Evolutionary conservation across 2,888 invertebrate species (phyloP).

Genomic region (Drosophila mettleri): DNA sequence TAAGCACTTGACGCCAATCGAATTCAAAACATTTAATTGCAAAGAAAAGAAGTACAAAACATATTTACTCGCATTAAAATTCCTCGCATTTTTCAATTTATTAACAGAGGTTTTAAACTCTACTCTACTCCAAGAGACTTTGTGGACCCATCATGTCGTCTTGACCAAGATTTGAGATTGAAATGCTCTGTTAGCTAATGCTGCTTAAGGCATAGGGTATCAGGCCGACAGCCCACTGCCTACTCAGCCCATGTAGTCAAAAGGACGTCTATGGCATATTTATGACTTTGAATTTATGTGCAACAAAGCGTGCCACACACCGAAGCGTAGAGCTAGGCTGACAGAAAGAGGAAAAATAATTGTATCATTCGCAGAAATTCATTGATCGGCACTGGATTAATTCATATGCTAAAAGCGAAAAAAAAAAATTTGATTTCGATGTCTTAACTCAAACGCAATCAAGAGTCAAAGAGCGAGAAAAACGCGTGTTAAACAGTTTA

Average conservation of each 20-base stretch:
- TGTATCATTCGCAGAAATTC: slow-evolving; percentile 36
- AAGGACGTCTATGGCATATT: slow-evolving; percentile 72
- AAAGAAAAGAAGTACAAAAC: no score
- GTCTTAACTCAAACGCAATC: slow-evolving; percentile 32
- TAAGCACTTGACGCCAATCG: no score
- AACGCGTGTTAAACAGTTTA: slow-evolving; percentile 78
- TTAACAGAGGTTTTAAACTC: no score
- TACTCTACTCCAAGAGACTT: no score
- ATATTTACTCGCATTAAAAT: no score
- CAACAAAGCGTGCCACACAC: slow-evolving; percentile 70
- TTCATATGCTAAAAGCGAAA: slow-evolving; percentile 23
- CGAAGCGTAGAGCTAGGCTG: slow-evolving; percentile 6
- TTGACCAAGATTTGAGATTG: background rate
- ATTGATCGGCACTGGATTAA: slow-evolving; percentile 36
- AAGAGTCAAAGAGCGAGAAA: slow-evolving; percentile 41
- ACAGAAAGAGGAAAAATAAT: slow-evolving; percentile 1
- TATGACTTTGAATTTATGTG: slow-evolving; percentile 76
- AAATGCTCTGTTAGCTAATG: background rate
- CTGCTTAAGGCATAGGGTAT: no score
- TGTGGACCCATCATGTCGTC: background rate
- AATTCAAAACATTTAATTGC: no score
- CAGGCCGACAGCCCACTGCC: slow-evolving; percentile 14
- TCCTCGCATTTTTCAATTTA: no score
- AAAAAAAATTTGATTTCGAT: slow-evolving; percentile 1
- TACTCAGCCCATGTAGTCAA: slow-evolving; percentile 46